Base-by-base conservation (phyloP, 2,888 invertebrate species). In the Phragmatobia fuliginosa region DNA sequence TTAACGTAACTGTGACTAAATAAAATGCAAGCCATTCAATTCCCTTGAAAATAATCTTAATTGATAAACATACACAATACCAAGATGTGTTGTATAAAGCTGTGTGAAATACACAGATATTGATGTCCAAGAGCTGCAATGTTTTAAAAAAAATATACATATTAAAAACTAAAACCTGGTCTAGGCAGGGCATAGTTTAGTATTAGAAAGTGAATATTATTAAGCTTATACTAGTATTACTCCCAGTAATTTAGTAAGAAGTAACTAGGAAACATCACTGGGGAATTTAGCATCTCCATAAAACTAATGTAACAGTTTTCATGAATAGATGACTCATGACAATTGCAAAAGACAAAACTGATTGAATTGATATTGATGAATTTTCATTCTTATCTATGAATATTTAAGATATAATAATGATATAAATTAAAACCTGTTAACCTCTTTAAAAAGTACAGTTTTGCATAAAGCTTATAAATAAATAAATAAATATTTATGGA, bases 81-180 rank as follows among this genome's bases (percentile, higher is more conserved):
- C 91, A 93, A 89, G 85, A 86, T 63, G 91, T 90, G 88, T 90
- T 90, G 88, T 78, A 88, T 72, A 74, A 73, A 67, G 80, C 71
- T 82, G 88, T 88, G 87, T 80, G 90, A 88, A 91, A 90, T 72
- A 91, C 69, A 89, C 93, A 94, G 77, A 92, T 83, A 91, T 93
- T 92, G 85, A 91, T 82, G 89, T 93, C 92, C 89, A 91, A 79
- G 65, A 87, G 81, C 94, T 93, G 93, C 85, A 93, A 94, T 85
- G 68, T 80, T 28, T 75, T 70, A 56, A 49, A 67, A 72, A 70
- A 31, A 59, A 52, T n/a, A 38, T n/a, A 49, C 10, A n/a, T 2
- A 49, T 49, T 56, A 56, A 36, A 52, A 36, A 56, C 56, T 56
- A 56, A 56, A 56, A 56, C 28, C 56, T 25, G 25, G 25, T 25